Base-by-base conservation (phyloP, 2,888 invertebrate genomes). In the Stramonita haemastoma region DNA sequence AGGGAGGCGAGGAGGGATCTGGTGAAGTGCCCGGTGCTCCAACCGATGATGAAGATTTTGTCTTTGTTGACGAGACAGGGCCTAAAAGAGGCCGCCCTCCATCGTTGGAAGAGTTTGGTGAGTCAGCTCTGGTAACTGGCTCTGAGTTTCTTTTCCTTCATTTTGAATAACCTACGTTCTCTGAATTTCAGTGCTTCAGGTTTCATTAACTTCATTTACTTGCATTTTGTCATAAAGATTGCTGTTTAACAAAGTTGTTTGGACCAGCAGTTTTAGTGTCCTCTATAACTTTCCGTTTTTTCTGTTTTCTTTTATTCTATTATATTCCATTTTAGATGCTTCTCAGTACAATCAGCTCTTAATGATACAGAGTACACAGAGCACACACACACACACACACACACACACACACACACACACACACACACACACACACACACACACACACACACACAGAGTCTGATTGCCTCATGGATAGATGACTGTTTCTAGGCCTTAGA, bases 21-120 rank as follows among this genome's bases (percentile, higher is more conserved):
- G 87, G 87, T 1, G 17, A 22, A 1, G 22, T 87, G 79, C 77
- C 77, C 19, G 60, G 26, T 17, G 26, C 5, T 5, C 19, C 34
- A 5, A 86, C 87, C n/a, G 90, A 90, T 29, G 90, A 90, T 60
- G 89, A 91, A 34, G 91, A 91, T 60, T 90, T 91, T 77, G 86
- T 83, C n/a, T 91, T 91, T 87, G 88, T 89, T 34, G 90, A 77
- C n/a, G 91, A 91, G 19, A 89, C 32, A 17, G 70, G 85, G n/a
- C n/a, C 56, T 11, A 89, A 73, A n/a, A 70, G 70, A 70, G 32
- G 60, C 32, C 34, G 13, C 22, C 32, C 46, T 22, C 22, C 89
- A 6, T 46, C 89, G 32, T 26, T 89, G 19, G 73, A 29, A 17
- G 32, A 85, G 56, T 89, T 89, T 34, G 85, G 89, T 89, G n/a